Evolutionary conservation across 2,113 vertebrate genomes (phyloP).

Genomic region (Aviceda subcristata): DNA sequence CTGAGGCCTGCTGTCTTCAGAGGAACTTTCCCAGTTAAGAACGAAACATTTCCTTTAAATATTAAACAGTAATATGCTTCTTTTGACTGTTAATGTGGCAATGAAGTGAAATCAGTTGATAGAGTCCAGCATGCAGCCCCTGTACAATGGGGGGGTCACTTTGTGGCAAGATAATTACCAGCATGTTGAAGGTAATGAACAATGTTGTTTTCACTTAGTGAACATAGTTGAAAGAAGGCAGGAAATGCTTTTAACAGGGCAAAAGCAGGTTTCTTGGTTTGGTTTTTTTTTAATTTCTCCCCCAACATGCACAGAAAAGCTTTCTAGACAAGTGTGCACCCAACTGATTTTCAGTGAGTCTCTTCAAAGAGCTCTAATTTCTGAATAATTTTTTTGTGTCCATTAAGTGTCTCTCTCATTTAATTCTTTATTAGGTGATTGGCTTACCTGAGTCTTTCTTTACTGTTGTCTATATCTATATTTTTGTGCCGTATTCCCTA

Average conservation of each 20-base stretch:
- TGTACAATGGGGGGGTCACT: neutral
- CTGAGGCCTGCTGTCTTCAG: slow-evolving; percentile 53
- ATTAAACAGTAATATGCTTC: slow-evolving; percentile 22
- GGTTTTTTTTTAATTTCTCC: neutral
- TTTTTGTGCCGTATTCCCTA: neutral
- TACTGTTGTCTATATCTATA: neutral
- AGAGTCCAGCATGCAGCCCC: slow-evolving; percentile 5
- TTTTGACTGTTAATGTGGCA: slow-evolving; percentile 29
- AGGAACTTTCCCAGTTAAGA: slow-evolving; percentile 30
- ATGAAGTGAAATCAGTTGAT: neutral
- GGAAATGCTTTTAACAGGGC: neutral
- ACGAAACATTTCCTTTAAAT: slow-evolving; percentile 51
- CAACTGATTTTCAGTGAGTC: neutral
- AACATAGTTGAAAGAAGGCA: neutral
- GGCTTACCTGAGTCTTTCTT: neutral
- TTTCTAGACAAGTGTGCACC: neutral
- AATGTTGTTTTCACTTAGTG: slow-evolving; percentile 7
- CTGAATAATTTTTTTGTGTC: neutral
- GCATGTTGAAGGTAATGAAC: neutral
- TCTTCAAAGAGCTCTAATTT: neutral
- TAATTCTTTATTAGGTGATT: neutral
- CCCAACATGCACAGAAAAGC: neutral
- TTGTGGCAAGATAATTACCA: slow-evolving; percentile 1
- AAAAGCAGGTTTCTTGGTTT: neutral
- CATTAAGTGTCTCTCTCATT: neutral